Base-by-base conservation (phyloP, 1,140 invertebrate genomes). In the Triops longicaudatus region DNA sequence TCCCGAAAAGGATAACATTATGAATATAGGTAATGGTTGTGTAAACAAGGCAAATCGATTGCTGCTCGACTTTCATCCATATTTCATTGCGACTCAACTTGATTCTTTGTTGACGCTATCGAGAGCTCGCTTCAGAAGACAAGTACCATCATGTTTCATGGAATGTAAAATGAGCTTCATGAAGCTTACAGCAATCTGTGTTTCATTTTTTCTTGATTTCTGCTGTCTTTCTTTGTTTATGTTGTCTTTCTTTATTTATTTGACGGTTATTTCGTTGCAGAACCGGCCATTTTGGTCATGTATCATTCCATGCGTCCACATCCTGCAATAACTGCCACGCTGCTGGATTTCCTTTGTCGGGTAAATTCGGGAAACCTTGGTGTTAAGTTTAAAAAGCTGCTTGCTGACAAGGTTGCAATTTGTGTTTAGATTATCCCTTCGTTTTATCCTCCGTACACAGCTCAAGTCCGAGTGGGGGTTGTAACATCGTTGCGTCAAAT, bases 221-320 rank as follows among this genome's bases (percentile, higher is more conserved):
- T 37, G 11, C 80, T 75, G 11, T 44, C 17, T 0, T n/a, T n/a
- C n/a, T 26, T 50, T 63, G 63, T 75, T 73, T 37, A 75, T 31
- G 7, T 7, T 37, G 31, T 37, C 7, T 37, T 37, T 37, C 2
- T 37, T 37, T 37, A 37, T 37, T 37, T 37, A 37, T 37, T 37
- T 37, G 2, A 37, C 31, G 31, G 7, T 74, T 78, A 80, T 81
- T 73, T 77, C 73, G 83, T 84, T 72, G 82, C 31, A 88, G 97
- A 98, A 85, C 97, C 97, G n/a, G 96, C 95, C 11, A 98, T 98
- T 83, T 87, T 99, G 77, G 95, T 98, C 0, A 99, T 98, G 96
- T 94, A 96, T 84, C 93, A 98, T 87, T 98, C 95, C 44, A 95
- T 98, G 88, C 89, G 94, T 83, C 94, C 94, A 81, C 96, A 98